Evolutionary conservation across 2,113 vertebrate species (phyloP).

Genomic region (Anhinga anhinga): DNA sequence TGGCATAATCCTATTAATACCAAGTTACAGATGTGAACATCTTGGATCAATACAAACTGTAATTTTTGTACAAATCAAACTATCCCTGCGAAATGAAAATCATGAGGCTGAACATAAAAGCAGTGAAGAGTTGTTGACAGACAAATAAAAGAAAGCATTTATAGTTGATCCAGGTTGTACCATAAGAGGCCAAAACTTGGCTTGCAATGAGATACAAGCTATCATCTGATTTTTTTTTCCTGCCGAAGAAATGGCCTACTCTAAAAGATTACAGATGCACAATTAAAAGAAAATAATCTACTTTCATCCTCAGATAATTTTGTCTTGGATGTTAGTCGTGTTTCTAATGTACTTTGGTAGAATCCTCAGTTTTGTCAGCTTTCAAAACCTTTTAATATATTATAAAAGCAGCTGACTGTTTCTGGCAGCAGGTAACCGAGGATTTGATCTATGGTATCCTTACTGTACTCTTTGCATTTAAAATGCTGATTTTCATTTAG

Average conservation of each 20-base stretch:
- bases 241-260: not conserved
- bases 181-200: not conserved
- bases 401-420: not conserved
- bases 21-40: not conserved
- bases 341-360: not conserved
- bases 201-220: not conserved
- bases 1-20: not conserved
- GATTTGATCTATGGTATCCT: not conserved
- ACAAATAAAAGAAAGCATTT: slow-evolving; percentile 8
- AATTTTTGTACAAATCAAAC: not conserved
- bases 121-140: not conserved
- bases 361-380: not conserved
- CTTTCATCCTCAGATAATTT: not conserved
- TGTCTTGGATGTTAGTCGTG: not conserved
- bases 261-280: not conserved
- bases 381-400: not conserved
- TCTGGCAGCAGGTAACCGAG: not conserved
- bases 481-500: not conserved
- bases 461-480: not conserved
- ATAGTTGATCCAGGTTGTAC: not conserved
- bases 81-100: not conserved
- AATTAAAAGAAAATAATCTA: not conserved
- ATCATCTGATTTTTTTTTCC: not conserved
- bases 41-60: not conserved
- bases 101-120: not conserved